Evolutionary conservation across 1,140 invertebrate genomes (phyloP).

Genomic region (Zaprionus tsacasi): DNA sequence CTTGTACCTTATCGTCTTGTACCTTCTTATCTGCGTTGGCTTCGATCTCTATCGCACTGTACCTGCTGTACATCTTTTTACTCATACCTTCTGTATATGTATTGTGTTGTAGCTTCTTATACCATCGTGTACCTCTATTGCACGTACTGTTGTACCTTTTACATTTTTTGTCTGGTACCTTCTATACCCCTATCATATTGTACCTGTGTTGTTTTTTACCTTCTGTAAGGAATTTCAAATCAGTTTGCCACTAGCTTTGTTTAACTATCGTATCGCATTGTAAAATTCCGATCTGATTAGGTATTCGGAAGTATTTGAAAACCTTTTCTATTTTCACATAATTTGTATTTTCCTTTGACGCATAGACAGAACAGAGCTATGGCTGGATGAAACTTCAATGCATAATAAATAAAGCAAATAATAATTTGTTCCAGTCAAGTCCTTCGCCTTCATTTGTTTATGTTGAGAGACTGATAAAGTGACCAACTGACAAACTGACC

Average conservation of each 20-base stretch:
- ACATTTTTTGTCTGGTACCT: too few relatives aligned
- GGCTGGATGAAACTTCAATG: constrained; percentile 63
- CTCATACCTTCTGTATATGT: too few relatives aligned
- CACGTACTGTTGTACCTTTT: too few relatives aligned
- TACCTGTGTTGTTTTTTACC: neutral
- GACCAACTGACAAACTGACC: constrained; percentile 14
- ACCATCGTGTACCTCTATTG: too few relatives aligned
- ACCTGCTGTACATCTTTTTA: too few relatives aligned
- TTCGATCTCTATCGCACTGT: too few relatives aligned
- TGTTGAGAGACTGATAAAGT: constrained; percentile 30
- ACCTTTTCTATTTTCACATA: constrained; percentile 19
- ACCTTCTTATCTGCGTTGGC: too few relatives aligned
- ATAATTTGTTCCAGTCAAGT: constrained; percentile 56
- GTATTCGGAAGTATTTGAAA: neutral
- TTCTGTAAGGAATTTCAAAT: neutral
- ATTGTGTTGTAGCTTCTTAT: too few relatives aligned
- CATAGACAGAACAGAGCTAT: neutral
- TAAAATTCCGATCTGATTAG: neutral
- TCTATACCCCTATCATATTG: too few relatives aligned
- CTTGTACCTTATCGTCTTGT: too few relatives aligned
- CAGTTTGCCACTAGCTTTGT: neutral
- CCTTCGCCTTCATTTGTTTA: constrained; percentile 43
- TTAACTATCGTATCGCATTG: neutral
- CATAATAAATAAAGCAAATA: constrained; percentile 80
- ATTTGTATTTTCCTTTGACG: constrained; percentile 42